Base-by-base conservation (phyloP, 2,113 vertebrate genomes). In the Todiramphus saurophagus region DNA sequence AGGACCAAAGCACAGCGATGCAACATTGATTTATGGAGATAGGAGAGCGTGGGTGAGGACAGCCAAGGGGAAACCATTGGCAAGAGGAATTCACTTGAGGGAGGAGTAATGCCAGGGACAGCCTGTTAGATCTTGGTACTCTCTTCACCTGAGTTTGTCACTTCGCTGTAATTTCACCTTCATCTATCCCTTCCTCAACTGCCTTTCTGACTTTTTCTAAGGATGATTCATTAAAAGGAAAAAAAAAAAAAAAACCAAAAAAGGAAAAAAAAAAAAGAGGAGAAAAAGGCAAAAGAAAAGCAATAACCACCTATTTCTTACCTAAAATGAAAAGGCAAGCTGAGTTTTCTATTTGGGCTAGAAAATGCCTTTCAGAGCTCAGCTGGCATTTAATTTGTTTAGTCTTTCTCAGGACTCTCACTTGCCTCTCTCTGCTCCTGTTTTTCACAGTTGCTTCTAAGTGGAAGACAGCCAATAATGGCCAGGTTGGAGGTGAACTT, bases 321-420 rank as follows among this genome's bases (percentile, higher is more conserved):
- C 46, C 67, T 83, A 39, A 79, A 85, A 86, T 43, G 81, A 91
- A 92, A 78, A 39, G 16, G 28, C 58, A 92, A 83, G 44, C 68
- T 82, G 53, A 79, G 20, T 24, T 81, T 94, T 90, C 79, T 87
- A 2, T 87, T 62, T 39, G 73, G 62, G 69, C 39, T 92, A 84
- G 77, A 79, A 95, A 90, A 79, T 24, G 41, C 62, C 25, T 92
- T 87, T 58, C 83, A 69, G 74, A 87, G 25, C 69, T 96, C 89
- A 87, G 58, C 62, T 92, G 83, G 83, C 55, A 86, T 94, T 94
- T 93, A 76, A 94, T 91, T 93, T 95, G 88, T 95, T 94, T 90
- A 50, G 62, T 94, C 69, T 67, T 87, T 84, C 69, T 84, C 44
- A 63, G 55, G 91, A 55, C 62, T 89, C 44, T 76, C 2, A 1